Percentiles rank a stretch among this genome's conserved stretches.
These are phyloP conservation scores for Labeo rohita DNA, from an alignment of 2,113 vertebrate species.

Conservation along the genomic window DNA sequence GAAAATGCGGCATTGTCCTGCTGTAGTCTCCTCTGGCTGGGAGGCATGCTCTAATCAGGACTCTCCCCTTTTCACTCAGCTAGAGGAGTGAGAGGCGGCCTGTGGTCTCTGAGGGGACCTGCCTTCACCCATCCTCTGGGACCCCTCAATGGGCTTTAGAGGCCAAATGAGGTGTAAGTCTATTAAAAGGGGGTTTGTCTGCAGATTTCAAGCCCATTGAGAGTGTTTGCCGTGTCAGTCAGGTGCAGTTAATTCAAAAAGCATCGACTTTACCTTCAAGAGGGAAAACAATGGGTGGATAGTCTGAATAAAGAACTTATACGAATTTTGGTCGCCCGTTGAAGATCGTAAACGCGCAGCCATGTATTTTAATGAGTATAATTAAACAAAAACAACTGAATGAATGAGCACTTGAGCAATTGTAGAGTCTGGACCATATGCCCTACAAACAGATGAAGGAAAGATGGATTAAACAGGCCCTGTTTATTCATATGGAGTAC, in stretches of 20 bases:
- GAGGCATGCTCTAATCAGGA: slow-evolving; percentile 69
- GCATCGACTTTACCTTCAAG: slow-evolving; percentile 56
- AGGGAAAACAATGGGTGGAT: slow-evolving; percentile 60
- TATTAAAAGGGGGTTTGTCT: slow-evolving; percentile 80
- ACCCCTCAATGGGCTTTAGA: slow-evolving; percentile 82
- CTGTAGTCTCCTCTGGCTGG: slow-evolving; percentile 68
- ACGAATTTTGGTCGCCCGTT: not conserved
- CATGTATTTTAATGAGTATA: slow-evolving; percentile 26
- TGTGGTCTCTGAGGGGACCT: slow-evolving; percentile 56
- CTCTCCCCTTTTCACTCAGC: slow-evolving; percentile 59
- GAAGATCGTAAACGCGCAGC: not conserved
- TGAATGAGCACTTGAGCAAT: slow-evolving; percentile 17
- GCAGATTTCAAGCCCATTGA: slow-evolving; percentile 73
- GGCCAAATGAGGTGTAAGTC: slow-evolving; percentile 87
- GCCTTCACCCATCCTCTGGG: slow-evolving; percentile 75
- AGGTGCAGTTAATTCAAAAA: slow-evolving; percentile 76
- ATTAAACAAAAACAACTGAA: slow-evolving; percentile 11
- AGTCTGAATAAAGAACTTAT: slow-evolving; percentile 25
- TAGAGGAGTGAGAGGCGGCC: slow-evolving; percentile 58
- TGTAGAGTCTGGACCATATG: slow-evolving; percentile 52
- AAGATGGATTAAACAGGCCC: slow-evolving; percentile 73
- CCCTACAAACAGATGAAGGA: slow-evolving; percentile 60
- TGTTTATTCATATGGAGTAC: slow-evolving; percentile 76
- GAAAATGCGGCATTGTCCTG: slow-evolving; percentile 74
- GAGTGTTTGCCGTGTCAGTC: slow-evolving; percentile 72